Percentiles rank a stretch among this genome's conserved stretches.
Conservation (phyloP, 2,888 invertebrate species). For the Drosophila crucigera region DNA sequence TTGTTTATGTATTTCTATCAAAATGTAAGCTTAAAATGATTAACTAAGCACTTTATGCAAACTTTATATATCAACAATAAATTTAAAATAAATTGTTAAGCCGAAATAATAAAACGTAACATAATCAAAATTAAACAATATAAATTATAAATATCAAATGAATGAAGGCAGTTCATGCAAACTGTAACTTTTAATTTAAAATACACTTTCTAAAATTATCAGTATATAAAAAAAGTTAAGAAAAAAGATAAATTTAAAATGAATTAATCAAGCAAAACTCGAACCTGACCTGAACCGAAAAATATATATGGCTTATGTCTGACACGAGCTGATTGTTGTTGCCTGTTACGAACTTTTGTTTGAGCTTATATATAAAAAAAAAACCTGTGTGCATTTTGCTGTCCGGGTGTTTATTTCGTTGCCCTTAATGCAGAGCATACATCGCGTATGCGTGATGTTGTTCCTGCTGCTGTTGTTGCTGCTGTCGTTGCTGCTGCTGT, state of each 20-base stretch:
- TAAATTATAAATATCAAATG: neutral
- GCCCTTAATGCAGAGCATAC: conserved; percentile 66
- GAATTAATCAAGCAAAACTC: neutral
- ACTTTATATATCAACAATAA: neutral
- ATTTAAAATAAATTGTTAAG: neutral
- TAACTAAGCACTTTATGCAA: too few species aligned
- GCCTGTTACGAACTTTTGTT: neutral
- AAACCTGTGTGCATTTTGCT: neutral
- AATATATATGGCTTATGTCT: neutral
- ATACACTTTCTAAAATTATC: neutral
- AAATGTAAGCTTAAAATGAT: neutral
- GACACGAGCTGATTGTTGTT: neutral
- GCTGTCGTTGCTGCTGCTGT: conserved; percentile 12
- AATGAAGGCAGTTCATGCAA: neutral
- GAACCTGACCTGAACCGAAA: neutral
- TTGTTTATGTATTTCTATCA: neutral
- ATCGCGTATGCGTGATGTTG: neutral
- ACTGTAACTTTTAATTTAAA: neutral
- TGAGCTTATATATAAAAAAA: neutral
- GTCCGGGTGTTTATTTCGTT: conserved; percentile 15
- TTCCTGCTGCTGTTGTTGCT: neutral
- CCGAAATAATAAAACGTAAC: neutral
- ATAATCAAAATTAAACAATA: neutral
- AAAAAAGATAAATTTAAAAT: neutral
- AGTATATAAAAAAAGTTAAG: neutral